Evolutionary conservation across 2,797 vertebrate species (phyloP).

Genomic region (Neoniphon sammara): DNA sequence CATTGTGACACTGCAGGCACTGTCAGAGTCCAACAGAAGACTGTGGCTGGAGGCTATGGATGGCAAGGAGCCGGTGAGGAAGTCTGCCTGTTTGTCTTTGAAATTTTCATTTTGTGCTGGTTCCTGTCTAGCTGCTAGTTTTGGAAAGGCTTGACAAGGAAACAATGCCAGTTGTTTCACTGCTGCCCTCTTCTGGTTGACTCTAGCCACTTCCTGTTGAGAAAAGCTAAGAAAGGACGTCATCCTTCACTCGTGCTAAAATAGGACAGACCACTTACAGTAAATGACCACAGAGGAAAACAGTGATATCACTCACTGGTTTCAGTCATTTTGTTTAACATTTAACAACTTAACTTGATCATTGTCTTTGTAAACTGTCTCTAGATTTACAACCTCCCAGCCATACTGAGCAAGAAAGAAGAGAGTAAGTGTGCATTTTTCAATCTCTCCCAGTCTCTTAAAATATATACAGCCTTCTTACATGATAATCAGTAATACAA

Average conservation of each 20-base stretch:
- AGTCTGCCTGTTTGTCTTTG: conserved; percentile 47
- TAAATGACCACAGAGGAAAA: background rate
- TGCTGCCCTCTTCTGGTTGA: conserved; percentile 68
- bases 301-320: background rate
- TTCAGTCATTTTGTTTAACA: background rate
- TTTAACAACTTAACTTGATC: conserved; percentile 1
- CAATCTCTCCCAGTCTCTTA: background rate
- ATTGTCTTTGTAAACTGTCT: conserved; percentile 35
- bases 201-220: background rate
- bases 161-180: conserved; percentile 17
- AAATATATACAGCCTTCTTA: conserved; percentile 1
- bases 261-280: conserved; percentile 26
- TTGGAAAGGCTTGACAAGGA: conserved; percentile 12
- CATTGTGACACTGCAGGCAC: conserved; percentile 95
- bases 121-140: conserved; percentile 36
- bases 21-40: conserved; percentile 95
- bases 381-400: conserved; percentile 97
- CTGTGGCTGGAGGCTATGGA: conserved; percentile 99
- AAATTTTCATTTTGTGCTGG: conserved; percentile 43
- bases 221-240: conserved; percentile 40
- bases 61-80: conserved; percentile 96
- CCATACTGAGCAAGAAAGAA: conserved; percentile 98
- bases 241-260: conserved; percentile 29
- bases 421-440: conserved; percentile 90
- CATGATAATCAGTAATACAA: background rate